Evolutionary conservation across 2,113 vertebrate genomes (phyloP), one percentile per base, ranked within the genome.

Genomic region (Eleginops maclovinus): DNA sequence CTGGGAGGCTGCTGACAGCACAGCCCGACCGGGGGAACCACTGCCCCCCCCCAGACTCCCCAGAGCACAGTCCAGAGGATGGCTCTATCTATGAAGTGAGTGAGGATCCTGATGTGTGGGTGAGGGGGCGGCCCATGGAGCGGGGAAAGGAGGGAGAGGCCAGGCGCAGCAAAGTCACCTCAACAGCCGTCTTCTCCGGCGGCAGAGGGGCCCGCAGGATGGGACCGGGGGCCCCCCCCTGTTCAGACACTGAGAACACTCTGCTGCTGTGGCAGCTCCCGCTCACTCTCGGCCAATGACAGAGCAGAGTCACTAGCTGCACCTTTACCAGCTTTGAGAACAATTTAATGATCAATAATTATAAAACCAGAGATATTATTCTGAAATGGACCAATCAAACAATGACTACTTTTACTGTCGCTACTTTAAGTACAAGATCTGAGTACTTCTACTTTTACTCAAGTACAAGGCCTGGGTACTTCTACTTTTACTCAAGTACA

Each of bases 21-120:
- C 79, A 62, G 46, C 58, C 73, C 0, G 81, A 87, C 2, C 61
- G 69, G 16, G 76, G 36, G 1, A 31, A 2, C 26, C n/a, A 2
- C 0, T 46, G 22, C 12, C 6, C 68, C 1, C 8, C 56, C 5
- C 15, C 61, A 2, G 73, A 78, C 41, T 67, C 44, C 4, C 63
- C 72, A 21, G 74, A 81, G 75, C 79, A 85, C 63, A 51, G 68
- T n/a, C 82, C 49, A 0, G 88, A 89, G 74, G 85, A 89, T 3
- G 54, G 85, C 43, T 87, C 85, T 54, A 89, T 89, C 66, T 87
- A 89, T 14, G 82, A 80, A 44, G 73, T 89, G 53, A 87, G 53
- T 8, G 88, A 89, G 59, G 88, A 89, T 74, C 88, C 88, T 0
- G 85, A 87, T 7, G 85, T 89, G 62, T 89, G 88, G 88, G 82